Conservation (phyloP, 2,113 vertebrate species). For the Centropus bengalensis region DNA sequence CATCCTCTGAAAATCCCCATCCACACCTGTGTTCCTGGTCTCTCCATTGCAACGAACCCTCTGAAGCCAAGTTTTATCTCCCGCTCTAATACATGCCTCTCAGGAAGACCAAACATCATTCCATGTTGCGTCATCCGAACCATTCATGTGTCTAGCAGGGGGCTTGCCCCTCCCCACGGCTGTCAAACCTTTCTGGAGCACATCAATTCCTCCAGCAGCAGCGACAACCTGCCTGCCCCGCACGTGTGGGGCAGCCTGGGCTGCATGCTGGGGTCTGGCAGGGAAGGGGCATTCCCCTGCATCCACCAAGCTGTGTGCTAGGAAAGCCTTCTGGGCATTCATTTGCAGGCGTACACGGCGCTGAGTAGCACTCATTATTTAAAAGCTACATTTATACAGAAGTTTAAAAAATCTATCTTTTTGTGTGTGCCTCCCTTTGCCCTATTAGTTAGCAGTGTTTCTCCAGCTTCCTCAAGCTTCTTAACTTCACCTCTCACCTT, state of each 20-base stretch:
- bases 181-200: not conserved
- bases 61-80: not conserved
- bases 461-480: not conserved
- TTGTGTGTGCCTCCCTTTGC: not conserved
- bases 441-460: not conserved
- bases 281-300: not conserved
- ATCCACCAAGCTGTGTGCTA: fast-evolving
- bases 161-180: not conserved
- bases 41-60: not conserved
- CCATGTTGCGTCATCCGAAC: no score
- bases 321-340: not conserved
- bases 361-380: not conserved
- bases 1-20: not conserved
- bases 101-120: not conserved
- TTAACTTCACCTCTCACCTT: not conserved
- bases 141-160: fast-evolving
- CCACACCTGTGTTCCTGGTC: fast-evolving
- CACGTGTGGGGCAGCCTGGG: not conserved
- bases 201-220: not conserved
- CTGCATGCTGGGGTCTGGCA: not conserved
- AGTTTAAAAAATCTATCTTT: not conserved
- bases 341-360: not conserved
- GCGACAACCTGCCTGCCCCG: not conserved
- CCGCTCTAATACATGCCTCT: not conserved
- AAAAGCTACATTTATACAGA: not conserved